Conservation (phyloP, 2,797 vertebrate species). For the Helarctos malayanus region DNA sequence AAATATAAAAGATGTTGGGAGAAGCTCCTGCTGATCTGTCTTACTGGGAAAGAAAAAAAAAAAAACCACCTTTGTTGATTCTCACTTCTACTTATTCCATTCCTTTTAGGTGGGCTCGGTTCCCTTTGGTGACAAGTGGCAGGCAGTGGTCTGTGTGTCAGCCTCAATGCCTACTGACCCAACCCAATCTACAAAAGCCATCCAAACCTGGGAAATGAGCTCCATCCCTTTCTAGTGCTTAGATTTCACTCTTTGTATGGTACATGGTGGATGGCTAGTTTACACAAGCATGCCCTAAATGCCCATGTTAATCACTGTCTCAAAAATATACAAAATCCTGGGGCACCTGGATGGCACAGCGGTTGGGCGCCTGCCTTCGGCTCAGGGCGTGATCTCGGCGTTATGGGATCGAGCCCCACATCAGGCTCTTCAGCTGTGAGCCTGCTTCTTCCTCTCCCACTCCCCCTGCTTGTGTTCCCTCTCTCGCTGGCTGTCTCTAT, state of each 20-base stretch:
- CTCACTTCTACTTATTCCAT: neutral
- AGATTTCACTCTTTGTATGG: neutral
- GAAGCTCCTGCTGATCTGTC: slow-evolving; percentile 14
- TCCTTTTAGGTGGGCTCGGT: neutral
- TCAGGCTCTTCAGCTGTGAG: too few species aligned
- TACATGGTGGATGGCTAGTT: neutral
- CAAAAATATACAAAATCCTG: neutral
- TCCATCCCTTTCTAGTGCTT: neutral
- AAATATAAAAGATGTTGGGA: slow-evolving; percentile 50
- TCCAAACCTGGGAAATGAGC: neutral
- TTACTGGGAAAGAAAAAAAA: neutral
- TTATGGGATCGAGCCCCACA: too few species aligned
- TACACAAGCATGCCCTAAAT: neutral
- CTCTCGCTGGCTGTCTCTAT: too few species aligned
- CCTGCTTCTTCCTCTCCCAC: too few species aligned
- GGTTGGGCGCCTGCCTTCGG: too few species aligned
- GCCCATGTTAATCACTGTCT: neutral
- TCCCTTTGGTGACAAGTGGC: neutral
- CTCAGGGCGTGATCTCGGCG: too few species aligned
- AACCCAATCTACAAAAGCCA: neutral
- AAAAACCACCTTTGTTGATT: slow-evolving; percentile 2
- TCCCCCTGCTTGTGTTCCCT: too few species aligned
- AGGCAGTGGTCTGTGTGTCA: neutral
- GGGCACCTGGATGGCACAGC: too few species aligned
- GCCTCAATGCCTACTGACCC: neutral